Base-by-base conservation (phyloP, 2,113 vertebrate genomes). In the Holacanthus passer region DNA sequence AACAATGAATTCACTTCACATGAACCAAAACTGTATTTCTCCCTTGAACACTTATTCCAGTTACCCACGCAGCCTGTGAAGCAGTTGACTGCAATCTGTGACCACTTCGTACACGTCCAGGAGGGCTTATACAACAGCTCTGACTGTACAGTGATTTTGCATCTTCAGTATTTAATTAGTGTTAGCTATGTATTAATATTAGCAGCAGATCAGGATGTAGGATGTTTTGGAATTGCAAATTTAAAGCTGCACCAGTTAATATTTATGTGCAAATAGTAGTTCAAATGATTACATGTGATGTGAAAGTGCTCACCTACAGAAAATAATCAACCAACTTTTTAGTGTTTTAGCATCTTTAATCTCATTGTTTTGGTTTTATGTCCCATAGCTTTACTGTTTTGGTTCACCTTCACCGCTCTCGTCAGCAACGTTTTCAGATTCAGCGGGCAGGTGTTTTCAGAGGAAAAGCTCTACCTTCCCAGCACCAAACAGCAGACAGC, bases 1-100 rank as follows among this genome's bases (percentile, higher is more conserved):
- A 80, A 82, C 62, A 72, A 59, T 65, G 55, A 81, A 72, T 48
- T 74, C 56, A 32, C 60, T 67, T 81, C 53, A 73, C 68, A 69
- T 48, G 14, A 75, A 47, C 72, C 41, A 73, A 78, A 79, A 55
- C 37, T 35, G 8, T 24, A 74, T 73, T 82, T 85, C 56, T 22
- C 52, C 32, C 69, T 70, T 60, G 35, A 67, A 65, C 64, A 47
- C 17, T 29, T 16, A 62, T 59, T 68, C n/a, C 19, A 73, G 7
- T 77, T 74, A 47, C 50, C 24, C 29, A 48, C 22, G 29, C 65
- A 81, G n/a, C 50, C 47, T 50, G 37, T 50, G 32, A 45, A 73
- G 32, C 24, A 69, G 58, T 62, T 29, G 17, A n/a, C 20, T 35
- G 35, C 65, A 48, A 31, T 63, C 13, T 70, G 37, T 69, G 29